These are phyloP conservation scores for Armadillidium nasatum DNA, from an alignment of 1,140 invertebrate species.

Conservation along the genomic window DNA sequence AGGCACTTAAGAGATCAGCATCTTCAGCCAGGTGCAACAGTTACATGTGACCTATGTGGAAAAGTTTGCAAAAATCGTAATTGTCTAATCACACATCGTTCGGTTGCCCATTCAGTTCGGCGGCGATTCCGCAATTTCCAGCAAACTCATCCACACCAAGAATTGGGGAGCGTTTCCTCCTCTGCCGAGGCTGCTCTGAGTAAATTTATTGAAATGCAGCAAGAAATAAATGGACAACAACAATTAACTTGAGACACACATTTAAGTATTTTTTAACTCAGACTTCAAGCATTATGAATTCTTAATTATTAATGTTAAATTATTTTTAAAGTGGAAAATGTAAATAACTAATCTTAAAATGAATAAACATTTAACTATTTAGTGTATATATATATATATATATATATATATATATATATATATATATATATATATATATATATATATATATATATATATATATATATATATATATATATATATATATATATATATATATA, in stretches of 20 bases:
- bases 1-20: slow-evolving; percentile 43
- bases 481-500: too few relatives aligned
- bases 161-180: not conserved
- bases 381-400: too few relatives aligned
- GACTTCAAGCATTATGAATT: too few relatives aligned
- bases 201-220: not conserved
- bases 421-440: too few relatives aligned
- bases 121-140: not conserved
- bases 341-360: too few relatives aligned
- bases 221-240: not conserved
- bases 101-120: slow-evolving; percentile 57
- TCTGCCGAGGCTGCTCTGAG: not conserved
- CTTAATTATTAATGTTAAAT: too few relatives aligned
- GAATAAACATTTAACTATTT: too few relatives aligned
- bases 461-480: too few relatives aligned
- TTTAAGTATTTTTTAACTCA: too few relatives aligned
- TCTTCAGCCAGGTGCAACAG: slow-evolving; percentile 48
- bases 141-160: not conserved
- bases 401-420: too few relatives aligned
- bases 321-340: too few relatives aligned
- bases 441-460: too few relatives aligned
- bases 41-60: slow-evolving; percentile 65
- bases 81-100: slow-evolving; percentile 69
- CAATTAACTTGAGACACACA: not conserved
- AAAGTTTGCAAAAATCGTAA: slow-evolving; percentile 71